Conservation (phyloP, 2,113 vertebrate species). For the Scolopax mira region DNA sequence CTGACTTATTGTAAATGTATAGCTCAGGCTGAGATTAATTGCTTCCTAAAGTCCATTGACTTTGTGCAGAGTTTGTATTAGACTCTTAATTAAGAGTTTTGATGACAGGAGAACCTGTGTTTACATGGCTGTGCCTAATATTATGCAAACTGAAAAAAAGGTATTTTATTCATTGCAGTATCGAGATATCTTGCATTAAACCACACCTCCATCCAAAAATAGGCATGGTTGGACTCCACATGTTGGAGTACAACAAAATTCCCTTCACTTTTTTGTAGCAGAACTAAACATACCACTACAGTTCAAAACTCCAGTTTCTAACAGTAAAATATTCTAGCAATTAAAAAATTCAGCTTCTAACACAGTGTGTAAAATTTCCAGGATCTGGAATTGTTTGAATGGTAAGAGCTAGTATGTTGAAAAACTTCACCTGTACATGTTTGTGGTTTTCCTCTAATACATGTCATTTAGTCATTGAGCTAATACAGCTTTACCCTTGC, state of each 20-base stretch:
- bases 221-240: background rate
- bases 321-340: background rate
- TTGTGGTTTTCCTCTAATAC: background rate
- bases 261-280: background rate
- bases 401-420: background rate
- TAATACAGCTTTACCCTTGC: background rate
- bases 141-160: background rate
- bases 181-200: background rate
- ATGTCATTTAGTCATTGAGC: rapidly evolving
- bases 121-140: background rate
- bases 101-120: background rate
- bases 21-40: background rate
- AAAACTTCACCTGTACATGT: background rate
- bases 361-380: background rate
- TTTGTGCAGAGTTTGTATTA: background rate
- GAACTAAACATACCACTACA: background rate
- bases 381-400: background rate
- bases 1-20: background rate
- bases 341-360: background rate
- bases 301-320: background rate
- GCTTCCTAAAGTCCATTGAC: background rate
- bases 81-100: background rate
- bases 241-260: background rate
- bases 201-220: background rate
- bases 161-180: background rate